Evolutionary conservation across 2,888 invertebrate genomes (phyloP).

Genomic region (Drosophila buzzatii): DNA sequence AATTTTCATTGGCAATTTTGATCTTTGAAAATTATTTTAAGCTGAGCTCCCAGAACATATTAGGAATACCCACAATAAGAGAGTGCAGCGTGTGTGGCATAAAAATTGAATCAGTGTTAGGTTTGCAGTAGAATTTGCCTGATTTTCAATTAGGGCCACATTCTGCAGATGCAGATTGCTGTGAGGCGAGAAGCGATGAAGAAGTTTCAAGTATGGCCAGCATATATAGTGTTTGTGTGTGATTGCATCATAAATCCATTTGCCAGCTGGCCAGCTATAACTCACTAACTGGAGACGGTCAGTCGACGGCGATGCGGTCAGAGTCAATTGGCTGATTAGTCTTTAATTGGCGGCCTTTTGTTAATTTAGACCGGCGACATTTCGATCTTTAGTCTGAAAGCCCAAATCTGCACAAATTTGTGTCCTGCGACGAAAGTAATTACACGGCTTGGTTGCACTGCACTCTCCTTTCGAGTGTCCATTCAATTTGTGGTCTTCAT

Average conservation of each 20-base stretch:
- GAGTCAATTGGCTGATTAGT: constrained; percentile 75
- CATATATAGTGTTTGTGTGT: constrained; percentile 14
- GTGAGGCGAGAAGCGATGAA: constrained; percentile 29
- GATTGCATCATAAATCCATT: constrained; percentile 63
- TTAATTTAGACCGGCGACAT: constrained; percentile 74
- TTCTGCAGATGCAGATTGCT: constrained; percentile 12
- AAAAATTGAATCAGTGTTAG: constrained; percentile 56
- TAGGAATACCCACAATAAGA: constrained; percentile 2
- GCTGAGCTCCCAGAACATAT: neutral
- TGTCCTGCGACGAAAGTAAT: constrained; percentile 67
- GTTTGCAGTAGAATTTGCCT: constrained; percentile 40
- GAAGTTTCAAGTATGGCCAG: constrained; percentile 49
- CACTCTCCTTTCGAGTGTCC: constrained; percentile 40
- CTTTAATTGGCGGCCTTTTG: constrained; percentile 75
- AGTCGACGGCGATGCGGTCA: constrained; percentile 35
- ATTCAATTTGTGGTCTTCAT: constrained; percentile 61
- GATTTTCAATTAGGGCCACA: constrained; percentile 48
- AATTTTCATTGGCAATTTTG: too few relatives aligned
- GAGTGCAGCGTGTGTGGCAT: constrained; percentile 20
- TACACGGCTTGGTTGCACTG: constrained; percentile 56
- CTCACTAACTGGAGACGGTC: neutral
- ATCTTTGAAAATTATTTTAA: neutral
- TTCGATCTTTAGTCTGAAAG: constrained; percentile 33
- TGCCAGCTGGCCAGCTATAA: constrained; percentile 11
- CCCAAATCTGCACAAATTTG: constrained; percentile 52